phyloP scores from a whole-genome alignment of 2,113 vertebrate genomes.

The Geothlypis trichas region DNA sequence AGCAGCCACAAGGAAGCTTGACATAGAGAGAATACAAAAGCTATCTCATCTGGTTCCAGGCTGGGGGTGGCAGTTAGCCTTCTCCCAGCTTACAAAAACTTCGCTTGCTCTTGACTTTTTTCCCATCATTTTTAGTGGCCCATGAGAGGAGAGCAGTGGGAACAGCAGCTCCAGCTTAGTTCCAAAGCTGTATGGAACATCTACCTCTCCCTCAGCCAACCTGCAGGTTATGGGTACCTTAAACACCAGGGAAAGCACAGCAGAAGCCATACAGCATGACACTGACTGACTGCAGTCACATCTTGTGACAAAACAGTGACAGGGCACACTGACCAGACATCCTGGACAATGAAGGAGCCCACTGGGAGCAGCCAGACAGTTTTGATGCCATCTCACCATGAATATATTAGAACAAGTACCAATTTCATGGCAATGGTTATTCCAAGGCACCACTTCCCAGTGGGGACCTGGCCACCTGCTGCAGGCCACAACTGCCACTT shows the following conservation, averaged over 20 bases:
- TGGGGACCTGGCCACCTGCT: fast-evolving
- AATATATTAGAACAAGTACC: neutral
- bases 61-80: neutral
- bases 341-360: neutral
- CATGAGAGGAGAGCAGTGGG: neutral
- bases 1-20: neutral
- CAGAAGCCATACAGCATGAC: neutral
- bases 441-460: neutral
- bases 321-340: neutral
- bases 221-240: neutral
- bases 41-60: neutral
- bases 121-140: neutral
- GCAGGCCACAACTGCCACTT: neutral
- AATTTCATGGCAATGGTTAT: neutral
- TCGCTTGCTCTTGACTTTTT: neutral
- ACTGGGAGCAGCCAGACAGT: neutral
- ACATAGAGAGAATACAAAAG: neutral
- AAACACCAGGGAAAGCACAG: neutral
- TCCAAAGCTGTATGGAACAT: neutral
- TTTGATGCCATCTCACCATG: neutral
- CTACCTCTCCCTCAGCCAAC: neutral
- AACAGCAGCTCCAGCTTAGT: neutral
- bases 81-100: neutral
- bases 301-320: neutral
- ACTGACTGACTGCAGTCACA: neutral